These are phyloP conservation scores for Oligia latruncula DNA, from an alignment of 2,888 invertebrate genomes.

Conservation along the genomic window DNA sequence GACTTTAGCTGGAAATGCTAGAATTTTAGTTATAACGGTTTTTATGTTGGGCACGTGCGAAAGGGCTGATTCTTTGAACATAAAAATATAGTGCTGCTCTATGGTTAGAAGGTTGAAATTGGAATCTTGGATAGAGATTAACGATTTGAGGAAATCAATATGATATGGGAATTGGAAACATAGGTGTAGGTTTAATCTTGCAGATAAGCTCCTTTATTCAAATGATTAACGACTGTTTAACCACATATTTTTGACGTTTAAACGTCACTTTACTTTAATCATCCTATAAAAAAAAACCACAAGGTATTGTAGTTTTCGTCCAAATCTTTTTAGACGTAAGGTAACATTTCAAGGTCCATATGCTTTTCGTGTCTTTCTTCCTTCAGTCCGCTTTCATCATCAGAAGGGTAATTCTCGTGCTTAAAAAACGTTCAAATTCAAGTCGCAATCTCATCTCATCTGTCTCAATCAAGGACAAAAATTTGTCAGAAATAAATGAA, in stretches of 20 bases:
- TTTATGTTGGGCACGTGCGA: slow-evolving; percentile 2
- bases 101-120: slow-evolving; percentile 13
- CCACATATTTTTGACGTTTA: too few species aligned
- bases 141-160: not conserved
- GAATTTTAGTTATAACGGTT: slow-evolving; percentile 15
- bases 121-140: not conserved
- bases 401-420: too few species aligned
- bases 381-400: not conserved
- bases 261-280: too few species aligned
- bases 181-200: not conserved
- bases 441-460: too few species aligned
- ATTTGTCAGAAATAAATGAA: too few species aligned
- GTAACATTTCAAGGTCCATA: not conserved
- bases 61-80: not conserved
- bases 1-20: slow-evolving; percentile 14
- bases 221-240: too few species aligned
- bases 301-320: too few species aligned
- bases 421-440: too few species aligned
- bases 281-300: too few species aligned
- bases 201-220: not conserved
- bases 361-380: not conserved
- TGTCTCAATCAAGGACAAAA: too few species aligned
- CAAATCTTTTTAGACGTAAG: too few species aligned
- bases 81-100: slow-evolving; percentile 4
- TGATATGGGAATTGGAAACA: not conserved